Evolutionary conservation across 2,888 invertebrate species (phyloP).

Genomic region (Antheraea yamamai): DNA sequence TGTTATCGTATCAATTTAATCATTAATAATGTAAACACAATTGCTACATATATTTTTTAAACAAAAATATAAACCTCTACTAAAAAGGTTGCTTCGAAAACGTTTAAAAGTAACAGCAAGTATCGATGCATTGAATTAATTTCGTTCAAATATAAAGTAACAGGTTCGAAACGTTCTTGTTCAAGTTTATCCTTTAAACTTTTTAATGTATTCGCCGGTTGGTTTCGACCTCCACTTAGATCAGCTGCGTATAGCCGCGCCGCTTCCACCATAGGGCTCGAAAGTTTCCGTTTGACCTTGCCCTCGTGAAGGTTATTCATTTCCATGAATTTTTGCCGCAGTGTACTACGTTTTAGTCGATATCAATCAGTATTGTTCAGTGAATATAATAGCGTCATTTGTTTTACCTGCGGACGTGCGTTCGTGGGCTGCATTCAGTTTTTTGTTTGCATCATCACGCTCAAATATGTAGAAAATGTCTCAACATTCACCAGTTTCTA

Average conservation of each 20-base stretch:
- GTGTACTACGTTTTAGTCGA: slow-evolving; percentile 35
- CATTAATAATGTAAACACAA: background rate
- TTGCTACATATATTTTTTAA: background rate
- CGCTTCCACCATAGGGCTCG: slow-evolving; percentile 43
- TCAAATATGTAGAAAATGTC: background rate
- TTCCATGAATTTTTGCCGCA: slow-evolving; percentile 47
- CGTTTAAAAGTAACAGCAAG: background rate
- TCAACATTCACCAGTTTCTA: background rate
- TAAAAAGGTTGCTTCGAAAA: background rate
- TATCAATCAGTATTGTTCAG: slow-evolving; percentile 44
- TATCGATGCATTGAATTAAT: background rate
- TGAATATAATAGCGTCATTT: slow-evolving; percentile 23
- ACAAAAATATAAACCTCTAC: background rate
- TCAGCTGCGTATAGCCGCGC: slow-evolving; percentile 21
- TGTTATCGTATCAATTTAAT: background rate
- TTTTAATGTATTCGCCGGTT: slow-evolving; percentile 17
- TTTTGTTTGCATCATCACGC: background rate
- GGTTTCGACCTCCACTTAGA: slow-evolving; percentile 32
- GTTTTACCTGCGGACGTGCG: slow-evolving; percentile 16
- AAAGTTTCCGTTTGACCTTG: slow-evolving; percentile 67
- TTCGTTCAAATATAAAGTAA: slow-evolving; percentile 3
- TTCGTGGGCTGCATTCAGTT: background rate
- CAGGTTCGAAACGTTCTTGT: slow-evolving; percentile 4
- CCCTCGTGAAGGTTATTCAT: slow-evolving; percentile 49
- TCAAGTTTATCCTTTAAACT: slow-evolving; percentile 9